Evolutionary conservation across 2,888 invertebrate species (phyloP), one percentile per base, ranked within the genome.

Genomic region (Thecocarcelia acutangulata): DNA sequence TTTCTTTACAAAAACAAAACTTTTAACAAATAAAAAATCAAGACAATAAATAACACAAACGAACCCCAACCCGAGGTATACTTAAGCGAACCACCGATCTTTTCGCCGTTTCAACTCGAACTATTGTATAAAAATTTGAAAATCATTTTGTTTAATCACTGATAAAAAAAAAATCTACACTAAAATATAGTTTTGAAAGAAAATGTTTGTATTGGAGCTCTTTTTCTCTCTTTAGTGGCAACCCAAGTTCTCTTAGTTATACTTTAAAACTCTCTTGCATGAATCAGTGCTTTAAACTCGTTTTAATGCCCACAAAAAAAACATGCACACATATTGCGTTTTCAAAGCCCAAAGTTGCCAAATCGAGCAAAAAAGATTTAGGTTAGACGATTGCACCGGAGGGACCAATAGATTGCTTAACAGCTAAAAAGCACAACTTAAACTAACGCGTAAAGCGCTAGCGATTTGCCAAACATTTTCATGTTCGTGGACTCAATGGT

Each of bases 61-160:
- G 69, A 37, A 37, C 44, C 40, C 54, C 70, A 77, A 70, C 50
- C 68, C 77, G 70, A 70, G 70, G 52, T 42, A 28, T 44, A 61
- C 15, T 78, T 42, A 24, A 58, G 15, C n/a, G 59, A 85, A 85
- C 87, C 85, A 86, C 88, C 88, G 87, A 87, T 86, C 87, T 85
- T 85, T 85, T 85, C 87, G 88, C 87, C 85, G 87, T 87, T 87
- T 86, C 84, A 87, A 89, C 87, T 86, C 87, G 85, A 87, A 88
- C 88, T 86, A 84, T 74, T 82, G 83, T 78, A 21, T n/a, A 61
- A 44, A 70, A 64, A 54, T 82, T 70, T 70, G 0, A 24, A 64
- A 74, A 83, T 72, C 69, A 76, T 56, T 50, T 44, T 66, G 37
- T 28, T 50, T 19, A 72, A 81, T 64, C 66, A 61, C 54, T 70